Conservation (phyloP, 2,797 vertebrate genomes). For the Uromys caudimaculatus region DNA sequence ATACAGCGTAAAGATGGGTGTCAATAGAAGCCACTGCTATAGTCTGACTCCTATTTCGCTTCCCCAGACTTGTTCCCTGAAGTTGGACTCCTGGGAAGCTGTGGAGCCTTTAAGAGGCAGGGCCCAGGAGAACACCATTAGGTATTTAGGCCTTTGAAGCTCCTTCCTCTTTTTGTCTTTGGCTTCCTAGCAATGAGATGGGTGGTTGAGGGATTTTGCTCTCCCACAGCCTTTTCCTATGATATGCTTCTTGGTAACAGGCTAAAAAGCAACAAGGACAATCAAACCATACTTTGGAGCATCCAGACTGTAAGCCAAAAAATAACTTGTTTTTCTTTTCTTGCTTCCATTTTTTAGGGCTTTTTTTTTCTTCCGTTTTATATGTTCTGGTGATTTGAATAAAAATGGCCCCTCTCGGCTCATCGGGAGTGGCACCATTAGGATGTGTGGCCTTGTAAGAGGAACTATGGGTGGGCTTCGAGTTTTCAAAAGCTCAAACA, state of each 20-base stretch:
- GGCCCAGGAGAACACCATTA: no score
- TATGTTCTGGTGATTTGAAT: no score
- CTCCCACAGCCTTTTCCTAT: not conserved
- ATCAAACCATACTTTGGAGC: not conserved
- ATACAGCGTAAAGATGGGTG: not conserved
- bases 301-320: not conserved
- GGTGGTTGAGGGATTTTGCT: not conserved
- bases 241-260: not conserved
- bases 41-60: not conserved
- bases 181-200: not conserved
- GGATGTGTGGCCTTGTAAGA: not conserved
- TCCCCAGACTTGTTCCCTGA: not conserved
- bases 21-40: not conserved
- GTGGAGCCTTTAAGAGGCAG: no score
- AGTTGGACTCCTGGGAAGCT: no score
- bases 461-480: not conserved
- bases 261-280: not conserved
- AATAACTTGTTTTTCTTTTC: not conserved
- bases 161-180: not conserved
- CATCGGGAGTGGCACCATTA: not conserved
- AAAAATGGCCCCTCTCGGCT: not conserved
- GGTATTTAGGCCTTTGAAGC: not conserved
- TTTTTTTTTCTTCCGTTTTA: not conserved
- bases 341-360: not conserved
- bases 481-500: not conserved